Conservation (phyloP, 2,888 invertebrate genomes). For the Aspidapion aeneum region DNA sequence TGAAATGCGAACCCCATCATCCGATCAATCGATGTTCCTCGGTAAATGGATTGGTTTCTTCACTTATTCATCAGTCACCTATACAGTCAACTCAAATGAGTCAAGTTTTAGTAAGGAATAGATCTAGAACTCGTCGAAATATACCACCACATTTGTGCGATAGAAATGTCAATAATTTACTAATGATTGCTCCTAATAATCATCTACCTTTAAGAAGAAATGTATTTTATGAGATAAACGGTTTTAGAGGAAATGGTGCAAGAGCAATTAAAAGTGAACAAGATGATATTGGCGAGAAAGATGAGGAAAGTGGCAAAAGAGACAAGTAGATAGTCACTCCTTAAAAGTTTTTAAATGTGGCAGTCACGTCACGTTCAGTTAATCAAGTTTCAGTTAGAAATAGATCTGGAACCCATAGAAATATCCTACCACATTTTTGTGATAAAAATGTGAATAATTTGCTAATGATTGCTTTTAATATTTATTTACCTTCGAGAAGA, state of each 20-base stretch:
- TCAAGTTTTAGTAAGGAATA: conserved; percentile 32
- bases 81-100: background rate
- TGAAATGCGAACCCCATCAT: conserved; percentile 52
- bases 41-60: background rate
- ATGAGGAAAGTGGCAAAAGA: conserved; percentile 32
- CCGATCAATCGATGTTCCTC: conserved; percentile 24
- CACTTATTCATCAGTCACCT: conserved; percentile 28
- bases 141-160: conserved; percentile 49
- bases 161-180: conserved; percentile 61
- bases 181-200: conserved; percentile 63
- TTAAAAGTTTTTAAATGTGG: no score
- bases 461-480: conserved; percentile 43
- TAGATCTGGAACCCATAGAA: conserved; percentile 41
- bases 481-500: conserved; percentile 41
- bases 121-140: conserved; percentile 41
- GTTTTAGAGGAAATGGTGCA: conserved; percentile 1
- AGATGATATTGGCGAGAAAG: conserved; percentile 37
- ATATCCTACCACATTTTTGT: conserved; percentile 34
- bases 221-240: conserved; percentile 12
- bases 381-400: no score
- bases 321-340: background rate
- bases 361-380: no score
- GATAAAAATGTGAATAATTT: background rate
- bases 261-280: conserved; percentile 39
- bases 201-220: conserved; percentile 40